These are phyloP conservation scores for Cynaeus angustus DNA, from an alignment of 2,888 invertebrate species.

Conservation along the genomic window DNA sequence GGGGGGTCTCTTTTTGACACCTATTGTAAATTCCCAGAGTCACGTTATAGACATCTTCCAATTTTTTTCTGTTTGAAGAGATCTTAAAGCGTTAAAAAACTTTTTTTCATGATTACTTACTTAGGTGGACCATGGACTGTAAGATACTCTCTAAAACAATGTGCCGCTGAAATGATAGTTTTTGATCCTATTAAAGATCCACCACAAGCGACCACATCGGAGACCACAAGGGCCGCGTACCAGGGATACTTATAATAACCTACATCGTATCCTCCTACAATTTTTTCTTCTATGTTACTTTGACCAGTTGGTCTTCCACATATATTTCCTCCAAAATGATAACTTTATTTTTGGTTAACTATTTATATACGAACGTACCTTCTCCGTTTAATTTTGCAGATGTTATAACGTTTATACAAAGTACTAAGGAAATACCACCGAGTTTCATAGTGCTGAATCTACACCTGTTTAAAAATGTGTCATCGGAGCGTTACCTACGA, in stretches of 20 bases:
- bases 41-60: constrained; percentile 64
- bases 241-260: constrained; percentile 70
- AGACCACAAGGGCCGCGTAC: constrained; percentile 65
- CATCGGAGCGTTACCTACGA: background rate
- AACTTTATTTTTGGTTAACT: background rate
- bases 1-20: constrained; percentile 63
- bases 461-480: constrained; percentile 6
- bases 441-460: constrained; percentile 1
- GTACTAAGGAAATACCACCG: background rate
- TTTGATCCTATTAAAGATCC: constrained; percentile 65
- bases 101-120: constrained; percentile 45
- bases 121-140: constrained; percentile 10
- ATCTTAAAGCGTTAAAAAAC: too few species aligned
- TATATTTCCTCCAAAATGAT: constrained; percentile 20
- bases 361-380: constrained; percentile 18
- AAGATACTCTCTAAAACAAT: constrained; percentile 65
- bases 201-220: constrained; percentile 64
- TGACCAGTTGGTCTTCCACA: constrained; percentile 63
- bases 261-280: constrained; percentile 68
- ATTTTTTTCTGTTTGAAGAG: constrained; percentile 43
- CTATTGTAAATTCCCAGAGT: constrained; percentile 67
- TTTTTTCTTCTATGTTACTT: constrained; percentile 57
- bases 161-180: constrained; percentile 68
- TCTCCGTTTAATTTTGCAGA: constrained; percentile 32
- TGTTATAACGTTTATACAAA: background rate